Base-by-base conservation (phyloP, 2,113 vertebrate genomes). In the Psephotus haematonotus region DNA sequence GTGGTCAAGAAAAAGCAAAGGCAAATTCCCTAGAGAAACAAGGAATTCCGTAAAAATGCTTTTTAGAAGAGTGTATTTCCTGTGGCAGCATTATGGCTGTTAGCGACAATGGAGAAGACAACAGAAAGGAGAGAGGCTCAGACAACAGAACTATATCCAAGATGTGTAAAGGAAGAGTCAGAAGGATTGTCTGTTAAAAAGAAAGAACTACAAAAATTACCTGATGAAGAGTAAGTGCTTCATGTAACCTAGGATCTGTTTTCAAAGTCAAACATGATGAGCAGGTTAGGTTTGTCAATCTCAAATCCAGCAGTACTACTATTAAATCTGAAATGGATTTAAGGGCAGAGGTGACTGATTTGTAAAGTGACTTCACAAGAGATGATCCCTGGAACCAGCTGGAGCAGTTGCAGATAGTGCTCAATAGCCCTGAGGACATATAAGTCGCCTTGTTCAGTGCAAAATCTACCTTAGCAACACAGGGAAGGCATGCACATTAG, bases 341-440 rank as follows among this genome's bases (percentile, higher is more conserved):
- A 90, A 87, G 80, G 91, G 86, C 83, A 94, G 80, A 94, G 84
- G 70, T 90, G 74, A 91, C 28, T 29, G 57, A 72, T 82, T 92
- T 91, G 77, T 79, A 82, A 93, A 75, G 44, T 37, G 57, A 69
- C 35, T 84, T 91, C 43, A 29, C 57, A 76, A 69, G 69, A 82
- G 70, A 65, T 49, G 87, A 91, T 94, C 57, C 65, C 23, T 24
- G n/a, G 43, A 82, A 86, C 29, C 95, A 96, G 91, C 92, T 82
- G 95, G 93, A 93, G 41, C 2, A 0, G 67, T 79, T 69, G 39
- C 1, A 0, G 69, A 28, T 1, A 60, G 76, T 37, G 63, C 35
- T 76, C 64, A 31, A 10, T 10, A 76, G 52, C 86, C 89, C 93
- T 20, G 47, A 90, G 89, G 89, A 94, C 49, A 57, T 3, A 9